A percentile compares a stretch with the other conserved stretches of the same genome.
These are phyloP conservation scores for Cyrtonyx montezumae DNA, from an alignment of 2,113 vertebrate genomes.

Conservation along the genomic window DNA sequence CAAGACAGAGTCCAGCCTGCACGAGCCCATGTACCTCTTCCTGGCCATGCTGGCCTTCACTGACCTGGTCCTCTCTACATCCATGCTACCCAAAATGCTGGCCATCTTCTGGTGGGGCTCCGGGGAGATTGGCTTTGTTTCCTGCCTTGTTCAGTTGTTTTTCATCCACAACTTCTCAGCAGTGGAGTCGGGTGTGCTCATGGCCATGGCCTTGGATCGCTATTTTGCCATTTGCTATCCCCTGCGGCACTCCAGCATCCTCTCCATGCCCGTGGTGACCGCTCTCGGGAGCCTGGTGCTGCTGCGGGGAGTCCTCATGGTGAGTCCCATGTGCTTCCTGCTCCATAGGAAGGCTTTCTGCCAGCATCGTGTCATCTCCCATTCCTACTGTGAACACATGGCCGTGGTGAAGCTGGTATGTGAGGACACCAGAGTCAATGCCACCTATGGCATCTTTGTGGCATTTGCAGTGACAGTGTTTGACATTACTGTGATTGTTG, in stretches of 20 bases:
- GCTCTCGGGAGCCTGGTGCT: no score
- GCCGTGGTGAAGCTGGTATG: slow-evolving; percentile 56
- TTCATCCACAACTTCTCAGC: slow-evolving; percentile 51
- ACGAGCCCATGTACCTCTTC: slow-evolving; percentile 62
- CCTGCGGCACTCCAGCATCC: no score
- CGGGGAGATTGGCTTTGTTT: background rate
- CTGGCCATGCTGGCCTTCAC: slow-evolving; percentile 56
- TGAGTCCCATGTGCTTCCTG: background rate
- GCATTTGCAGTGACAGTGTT: background rate
- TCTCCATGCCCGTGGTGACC: no score
- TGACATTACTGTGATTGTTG: background rate
- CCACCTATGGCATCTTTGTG: background rate
- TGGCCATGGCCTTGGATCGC: no score
- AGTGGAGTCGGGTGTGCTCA: no score
- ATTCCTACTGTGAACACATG: slow-evolving; percentile 45
- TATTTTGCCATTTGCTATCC: no score
- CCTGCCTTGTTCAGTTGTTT: slow-evolving; percentile 70
- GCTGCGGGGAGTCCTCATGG: no score
- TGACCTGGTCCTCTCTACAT: slow-evolving; percentile 51
- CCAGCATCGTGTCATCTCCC: no score
- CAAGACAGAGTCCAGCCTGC: slow-evolving; percentile 16
- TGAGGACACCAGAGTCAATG: slow-evolving; percentile 14
- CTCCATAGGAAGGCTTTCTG: no score
- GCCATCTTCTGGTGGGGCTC: slow-evolving; percentile 53
- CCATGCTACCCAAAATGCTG: slow-evolving; percentile 42